These are phyloP conservation scores for Mesochorus sp. DNA, from an alignment of 2,888 invertebrate genomes.

Conservation along the genomic window DNA sequence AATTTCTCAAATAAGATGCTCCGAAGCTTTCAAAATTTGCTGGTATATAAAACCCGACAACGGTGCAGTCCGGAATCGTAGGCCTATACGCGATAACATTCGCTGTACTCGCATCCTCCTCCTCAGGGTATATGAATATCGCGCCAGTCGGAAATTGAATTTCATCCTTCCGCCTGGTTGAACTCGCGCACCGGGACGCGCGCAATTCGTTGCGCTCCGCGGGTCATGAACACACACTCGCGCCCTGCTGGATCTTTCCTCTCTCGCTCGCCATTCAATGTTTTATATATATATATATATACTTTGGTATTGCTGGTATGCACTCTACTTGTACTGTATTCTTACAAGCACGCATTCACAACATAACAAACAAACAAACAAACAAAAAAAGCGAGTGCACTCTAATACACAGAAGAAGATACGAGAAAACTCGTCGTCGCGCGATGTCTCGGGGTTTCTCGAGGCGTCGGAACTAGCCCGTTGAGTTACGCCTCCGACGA, in stretches of 20 bases:
- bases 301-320: neutral
- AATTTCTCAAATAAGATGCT: too few relatives aligned
- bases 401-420: constrained; percentile 10
- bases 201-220: constrained; percentile 71
- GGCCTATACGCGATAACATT: neutral
- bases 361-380: too few relatives aligned
- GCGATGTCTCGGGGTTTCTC: neutral
- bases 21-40: too few relatives aligned
- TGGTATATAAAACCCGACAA: too few relatives aligned
- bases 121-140: neutral
- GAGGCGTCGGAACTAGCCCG: neutral
- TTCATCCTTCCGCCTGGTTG: constrained; percentile 68
- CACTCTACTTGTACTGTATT: neutral
- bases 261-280: neutral
- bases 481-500: constrained; percentile 23
- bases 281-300: neutral
- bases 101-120: constrained; percentile 22
- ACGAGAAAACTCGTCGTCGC: constrained; percentile 14
- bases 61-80: too few relatives aligned
- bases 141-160: constrained; percentile 68
- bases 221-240: constrained; percentile 63
- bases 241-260: constrained; percentile 12
- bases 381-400: neutral
- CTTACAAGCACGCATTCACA: neutral
- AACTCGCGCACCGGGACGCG: constrained; percentile 56